Conservation (phyloP, 2,797 vertebrate species). For the Tamandua tetradactyla region DNA sequence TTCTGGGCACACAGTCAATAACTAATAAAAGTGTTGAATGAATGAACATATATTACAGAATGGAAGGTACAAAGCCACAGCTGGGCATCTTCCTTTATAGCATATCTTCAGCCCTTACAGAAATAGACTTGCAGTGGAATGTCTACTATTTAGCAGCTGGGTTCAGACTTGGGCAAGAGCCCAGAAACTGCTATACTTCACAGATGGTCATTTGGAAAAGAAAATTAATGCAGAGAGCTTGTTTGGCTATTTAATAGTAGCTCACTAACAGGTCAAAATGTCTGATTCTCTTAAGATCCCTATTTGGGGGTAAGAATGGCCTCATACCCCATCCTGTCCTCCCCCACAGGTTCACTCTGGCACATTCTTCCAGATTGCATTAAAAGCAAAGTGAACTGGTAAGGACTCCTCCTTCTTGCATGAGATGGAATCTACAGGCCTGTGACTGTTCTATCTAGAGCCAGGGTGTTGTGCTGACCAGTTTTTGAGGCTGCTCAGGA, state of each 20-base stretch:
- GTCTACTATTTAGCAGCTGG: slow-evolving; percentile 73
- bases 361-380: neutral
- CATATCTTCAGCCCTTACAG: slow-evolving; percentile 46
- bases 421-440: neutral
- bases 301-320: slow-evolving; percentile 10
- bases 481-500: slow-evolving; percentile 4
- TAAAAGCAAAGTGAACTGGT: neutral
- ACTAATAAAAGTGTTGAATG: slow-evolving; percentile 37
- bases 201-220: slow-evolving; percentile 74
- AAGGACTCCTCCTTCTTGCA: neutral
- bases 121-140: slow-evolving; percentile 73
- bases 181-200: slow-evolving; percentile 72
- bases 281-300: slow-evolving; percentile 39
- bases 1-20: slow-evolving; percentile 34
- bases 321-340: neutral
- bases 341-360: neutral
- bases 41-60: slow-evolving; percentile 9
- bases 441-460: neutral
- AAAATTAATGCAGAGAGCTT: slow-evolving; percentile 59
- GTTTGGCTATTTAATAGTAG: slow-evolving; percentile 57
- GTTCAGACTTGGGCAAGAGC: slow-evolving; percentile 73
- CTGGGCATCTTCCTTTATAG: slow-evolving; percentile 48
- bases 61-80: slow-evolving; percentile 46
- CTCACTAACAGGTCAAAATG: slow-evolving; percentile 58
- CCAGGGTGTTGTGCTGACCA: neutral